phyloP scores from a whole-genome alignment of 2,888 invertebrate species.

The Mylabris sibirica region DNA sequence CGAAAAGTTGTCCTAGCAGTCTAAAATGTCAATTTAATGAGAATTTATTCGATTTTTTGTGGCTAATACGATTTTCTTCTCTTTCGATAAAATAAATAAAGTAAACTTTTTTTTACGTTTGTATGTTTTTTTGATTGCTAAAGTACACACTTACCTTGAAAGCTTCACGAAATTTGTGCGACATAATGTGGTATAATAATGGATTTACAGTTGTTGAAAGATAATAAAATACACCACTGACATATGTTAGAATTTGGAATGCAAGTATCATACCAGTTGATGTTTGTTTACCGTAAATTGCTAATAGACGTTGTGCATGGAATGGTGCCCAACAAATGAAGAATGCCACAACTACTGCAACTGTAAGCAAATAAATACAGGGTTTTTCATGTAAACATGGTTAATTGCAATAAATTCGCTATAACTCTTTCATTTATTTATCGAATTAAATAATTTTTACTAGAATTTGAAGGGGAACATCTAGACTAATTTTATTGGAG shows the following conservation, averaged over 20 bases:
- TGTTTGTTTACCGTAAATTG: constrained; percentile 70
- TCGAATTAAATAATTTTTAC: no score
- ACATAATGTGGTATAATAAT: constrained; percentile 93
- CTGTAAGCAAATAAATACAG: constrained; percentile 50
- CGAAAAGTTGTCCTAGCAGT: background rate
- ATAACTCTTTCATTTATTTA: no score
- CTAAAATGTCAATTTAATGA: background rate
- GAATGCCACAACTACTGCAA: constrained; percentile 89
- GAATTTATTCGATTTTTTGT: background rate
- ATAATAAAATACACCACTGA: constrained; percentile 90
- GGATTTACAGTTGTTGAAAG: constrained; percentile 93
- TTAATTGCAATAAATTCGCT: no score
- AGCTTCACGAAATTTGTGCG: constrained; percentile 90
- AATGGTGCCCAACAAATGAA: constrained; percentile 93
- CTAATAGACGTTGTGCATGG: constrained; percentile 88
- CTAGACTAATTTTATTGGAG: no score
- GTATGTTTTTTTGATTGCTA: no score
- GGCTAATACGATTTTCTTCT: no score
- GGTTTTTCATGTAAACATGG: no score
- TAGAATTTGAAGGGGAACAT: no score
- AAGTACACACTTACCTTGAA: constrained; percentile 75
- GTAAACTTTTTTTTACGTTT: no score
- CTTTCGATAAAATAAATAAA: no score
- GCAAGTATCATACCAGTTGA: constrained; percentile 38
- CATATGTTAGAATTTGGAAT: constrained; percentile 71